phyloP scores from a whole-genome alignment of 1,140 invertebrate genomes.

The Hylaeus anthracinus region DNA sequence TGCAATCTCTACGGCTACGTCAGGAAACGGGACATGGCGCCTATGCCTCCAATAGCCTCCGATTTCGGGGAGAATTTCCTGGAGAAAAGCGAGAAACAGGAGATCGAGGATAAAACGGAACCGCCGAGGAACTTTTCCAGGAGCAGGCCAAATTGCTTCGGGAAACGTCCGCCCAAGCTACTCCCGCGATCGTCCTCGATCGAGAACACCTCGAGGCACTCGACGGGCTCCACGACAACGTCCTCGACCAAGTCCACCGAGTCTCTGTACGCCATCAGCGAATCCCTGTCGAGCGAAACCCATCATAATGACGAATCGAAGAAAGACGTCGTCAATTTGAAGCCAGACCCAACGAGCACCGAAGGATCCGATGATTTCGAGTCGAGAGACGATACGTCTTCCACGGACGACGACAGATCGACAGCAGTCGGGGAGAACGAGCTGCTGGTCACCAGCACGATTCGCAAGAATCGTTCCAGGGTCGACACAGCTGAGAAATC shows the following conservation, averaged over 20 bases:
- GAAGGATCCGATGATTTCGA: slow-evolving; percentile 28
- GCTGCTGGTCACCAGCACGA: slow-evolving; percentile 52
- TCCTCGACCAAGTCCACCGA: slow-evolving; percentile 75
- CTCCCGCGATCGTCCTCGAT: slow-evolving; percentile 73
- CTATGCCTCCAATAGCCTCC: slow-evolving; percentile 73
- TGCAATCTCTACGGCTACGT: slow-evolving; percentile 53
- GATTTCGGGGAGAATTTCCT: slow-evolving; percentile 52
- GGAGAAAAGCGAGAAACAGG: slow-evolving; percentile 22
- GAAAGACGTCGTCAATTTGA: background rate
- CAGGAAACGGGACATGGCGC: slow-evolving; percentile 72
- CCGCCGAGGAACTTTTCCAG: background rate
- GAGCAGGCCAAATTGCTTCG: slow-evolving; percentile 64
- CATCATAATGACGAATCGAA: slow-evolving; percentile 17
- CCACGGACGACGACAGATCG: slow-evolving; percentile 58
- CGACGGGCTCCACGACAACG: slow-evolving; percentile 71
- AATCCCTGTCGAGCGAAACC: slow-evolving; percentile 48
- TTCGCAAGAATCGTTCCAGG: slow-evolving; percentile 64
- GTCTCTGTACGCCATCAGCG: slow-evolving; percentile 72
- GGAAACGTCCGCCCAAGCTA: slow-evolving; percentile 67
- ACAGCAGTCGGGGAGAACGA: slow-evolving; percentile 20
- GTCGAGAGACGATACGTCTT: slow-evolving; percentile 55
- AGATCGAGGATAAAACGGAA: slow-evolving; percentile 12
- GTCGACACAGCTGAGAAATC: slow-evolving; percentile 51
- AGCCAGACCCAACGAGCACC: background rate
- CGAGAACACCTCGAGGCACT: slow-evolving; percentile 72